These are phyloP conservation scores for Heliothis subflexa DNA, from an alignment of 1,140 invertebrate species.

Conservation along the genomic window DNA sequence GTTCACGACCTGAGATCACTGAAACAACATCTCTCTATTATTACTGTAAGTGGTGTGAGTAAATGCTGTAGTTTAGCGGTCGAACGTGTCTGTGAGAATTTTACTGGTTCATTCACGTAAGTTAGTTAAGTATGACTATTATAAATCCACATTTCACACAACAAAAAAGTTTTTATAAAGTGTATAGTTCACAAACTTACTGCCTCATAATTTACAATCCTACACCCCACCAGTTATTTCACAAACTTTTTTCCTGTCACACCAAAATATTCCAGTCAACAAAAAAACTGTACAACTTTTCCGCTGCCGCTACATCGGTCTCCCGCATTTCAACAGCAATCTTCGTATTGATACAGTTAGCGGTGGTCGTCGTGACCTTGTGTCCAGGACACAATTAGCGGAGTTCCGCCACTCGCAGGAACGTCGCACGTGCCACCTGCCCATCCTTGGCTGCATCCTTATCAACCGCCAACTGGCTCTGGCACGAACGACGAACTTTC, in stretches of 20 bases:
- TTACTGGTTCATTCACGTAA: background rate
- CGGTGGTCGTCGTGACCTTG: conserved; percentile 69
- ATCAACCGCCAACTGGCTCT: conserved; percentile 14
- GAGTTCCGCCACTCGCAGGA: conserved; percentile 61
- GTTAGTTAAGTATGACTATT: background rate
- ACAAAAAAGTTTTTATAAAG: too few relatives aligned
- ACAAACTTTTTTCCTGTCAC: too few relatives aligned
- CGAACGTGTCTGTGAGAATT: conserved; percentile 1
- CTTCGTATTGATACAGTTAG: conserved; percentile 79
- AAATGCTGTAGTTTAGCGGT: conserved; percentile 22
- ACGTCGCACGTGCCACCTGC: conserved; percentile 47
- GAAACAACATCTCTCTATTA: conserved; percentile 18
- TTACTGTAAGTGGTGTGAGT: conserved; percentile 1
- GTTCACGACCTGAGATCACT: conserved; percentile 2
- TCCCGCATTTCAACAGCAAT: conserved; percentile 72
- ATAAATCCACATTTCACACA: too few relatives aligned
- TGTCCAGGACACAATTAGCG: conserved; percentile 75
- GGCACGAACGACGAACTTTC: conserved; percentile 7
- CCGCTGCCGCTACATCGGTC: conserved; percentile 56
- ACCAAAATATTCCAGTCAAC: background rate
- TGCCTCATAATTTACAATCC: too few relatives aligned
- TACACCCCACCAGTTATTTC: too few relatives aligned
- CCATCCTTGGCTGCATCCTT: conserved; percentile 53
- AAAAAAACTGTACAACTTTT: conserved; percentile 11
- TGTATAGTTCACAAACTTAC: too few relatives aligned